These are phyloP conservation scores for Nesospiza acunhae DNA, from an alignment of 2,113 vertebrate genomes.

Conservation along the genomic window DNA sequence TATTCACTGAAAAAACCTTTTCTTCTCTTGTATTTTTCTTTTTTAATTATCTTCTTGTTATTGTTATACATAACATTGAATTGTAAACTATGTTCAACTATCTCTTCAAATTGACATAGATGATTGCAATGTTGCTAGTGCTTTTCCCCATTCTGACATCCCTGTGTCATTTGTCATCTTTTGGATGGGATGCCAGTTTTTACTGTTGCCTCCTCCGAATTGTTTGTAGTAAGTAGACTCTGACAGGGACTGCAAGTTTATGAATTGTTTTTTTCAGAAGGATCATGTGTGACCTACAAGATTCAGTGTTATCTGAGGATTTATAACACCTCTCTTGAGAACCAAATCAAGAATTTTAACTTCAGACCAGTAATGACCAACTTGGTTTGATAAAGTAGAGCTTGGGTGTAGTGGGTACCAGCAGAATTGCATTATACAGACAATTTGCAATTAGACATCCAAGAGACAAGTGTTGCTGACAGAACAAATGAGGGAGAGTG, in stretches of 20 bases:
- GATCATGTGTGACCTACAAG: not conserved
- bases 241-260: not conserved
- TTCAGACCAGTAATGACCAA: slow-evolving; percentile 27
- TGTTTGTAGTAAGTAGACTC: slow-evolving; percentile 43
- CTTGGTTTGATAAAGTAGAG: slow-evolving; percentile 50
- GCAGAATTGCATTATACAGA: not conserved
- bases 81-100: not conserved
- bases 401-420: not conserved
- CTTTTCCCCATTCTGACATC: not conserved
- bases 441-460: slow-evolving; percentile 33
- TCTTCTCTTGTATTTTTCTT: not conserved
- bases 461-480: not conserved
- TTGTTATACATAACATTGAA: not conserved
- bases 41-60: not conserved
- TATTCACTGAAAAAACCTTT: not conserved
- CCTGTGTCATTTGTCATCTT: not conserved
- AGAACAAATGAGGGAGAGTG: slow-evolving; percentile 11
- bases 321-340: slow-evolving; percentile 2
- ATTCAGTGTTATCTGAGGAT: slow-evolving; percentile 21
- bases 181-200: not conserved
- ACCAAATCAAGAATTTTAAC: slow-evolving; percentile 29
- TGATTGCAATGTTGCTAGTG: not conserved
- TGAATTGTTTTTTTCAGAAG: slow-evolving; percentile 24
- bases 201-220: not conserved
- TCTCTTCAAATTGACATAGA: not conserved